Evolutionary conservation across 2,113 vertebrate genomes (phyloP).

Genomic region (Rhodinocichla rosea): DNA sequence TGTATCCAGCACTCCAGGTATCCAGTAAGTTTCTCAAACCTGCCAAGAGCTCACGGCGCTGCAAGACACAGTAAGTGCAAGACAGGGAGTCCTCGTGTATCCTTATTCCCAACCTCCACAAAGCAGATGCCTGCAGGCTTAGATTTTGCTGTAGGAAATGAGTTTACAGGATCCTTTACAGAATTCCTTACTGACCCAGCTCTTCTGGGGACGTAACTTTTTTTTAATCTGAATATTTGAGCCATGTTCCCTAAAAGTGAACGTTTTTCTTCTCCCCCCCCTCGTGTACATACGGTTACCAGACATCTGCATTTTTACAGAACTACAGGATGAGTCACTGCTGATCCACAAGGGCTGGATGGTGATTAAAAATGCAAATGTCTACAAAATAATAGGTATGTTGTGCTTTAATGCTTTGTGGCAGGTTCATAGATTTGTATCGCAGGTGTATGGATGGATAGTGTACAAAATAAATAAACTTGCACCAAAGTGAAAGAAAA

Average conservation of each 20-base stretch:
- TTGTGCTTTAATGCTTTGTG: slow-evolving; percentile 76
- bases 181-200: slow-evolving; percentile 32
- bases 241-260: slow-evolving; percentile 55
- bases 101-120: slow-evolving; percentile 9
- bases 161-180: slow-evolving; percentile 59
- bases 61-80: background rate
- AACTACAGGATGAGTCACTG: background rate
- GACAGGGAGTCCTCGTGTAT: background rate
- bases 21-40: slow-evolving; percentile 31
- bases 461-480: slow-evolving; percentile 79
- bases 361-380: slow-evolving; percentile 62
- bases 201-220: slow-evolving; percentile 36
- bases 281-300: slow-evolving; percentile 29
- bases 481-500: slow-evolving; percentile 77
- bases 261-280: background rate
- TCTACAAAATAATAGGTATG: slow-evolving; percentile 64
- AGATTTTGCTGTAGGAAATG: slow-evolving; percentile 37
- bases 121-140: slow-evolving; percentile 29
- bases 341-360: slow-evolving; percentile 31
- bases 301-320: slow-evolving; percentile 62
- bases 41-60: slow-evolving; percentile 33
- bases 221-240: slow-evolving; percentile 70
- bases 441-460: slow-evolving; percentile 79
- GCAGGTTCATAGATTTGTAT: slow-evolving; percentile 77
- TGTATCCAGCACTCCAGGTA: slow-evolving; percentile 42